Percentiles rank a stretch among this genome's conserved stretches.
Conservation (phyloP, 1,140 invertebrate genomes). For the Aradophagus sp. region DNA sequence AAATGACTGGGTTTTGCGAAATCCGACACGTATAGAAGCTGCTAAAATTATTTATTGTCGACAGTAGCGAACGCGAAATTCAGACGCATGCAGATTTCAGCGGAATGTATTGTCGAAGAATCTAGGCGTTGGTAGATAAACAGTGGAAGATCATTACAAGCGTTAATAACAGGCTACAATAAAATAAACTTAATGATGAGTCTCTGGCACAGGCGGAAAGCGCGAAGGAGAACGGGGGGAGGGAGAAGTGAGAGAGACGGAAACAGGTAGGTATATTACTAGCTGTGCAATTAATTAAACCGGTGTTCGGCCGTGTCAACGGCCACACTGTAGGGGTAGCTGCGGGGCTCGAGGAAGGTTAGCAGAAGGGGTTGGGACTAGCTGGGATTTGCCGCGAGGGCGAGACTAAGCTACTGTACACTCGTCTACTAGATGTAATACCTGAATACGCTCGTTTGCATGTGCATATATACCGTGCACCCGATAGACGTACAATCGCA, state of each 20-base stretch:
- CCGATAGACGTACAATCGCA: conserved; percentile 60
- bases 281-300: conserved; percentile 69
- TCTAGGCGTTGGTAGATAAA: conserved; percentile 43
- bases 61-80: too few relatives aligned
- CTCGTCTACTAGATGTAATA: conserved; percentile 70
- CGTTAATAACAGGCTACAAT: conserved; percentile 52
- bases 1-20: too few relatives aligned
- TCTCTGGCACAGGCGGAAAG: conserved; percentile 23
- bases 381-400: conserved; percentile 65
- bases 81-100: too few relatives aligned
- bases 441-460: conserved; percentile 68
- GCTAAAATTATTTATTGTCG: too few relatives aligned
- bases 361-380: conserved; percentile 50
- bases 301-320: conserved; percentile 66
- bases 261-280: conserved; percentile 57
- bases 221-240: conserved; percentile 5
- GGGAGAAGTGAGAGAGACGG: conserved; percentile 20
- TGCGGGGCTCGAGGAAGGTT: conserved; percentile 48
- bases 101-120: too few relatives aligned
- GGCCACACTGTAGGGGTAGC: conserved; percentile 57
- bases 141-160: conserved; percentile 50
- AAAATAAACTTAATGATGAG: conserved; percentile 51
- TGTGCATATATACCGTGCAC: conserved; percentile 58
- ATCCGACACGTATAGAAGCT: too few relatives aligned
- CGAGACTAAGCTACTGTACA: conserved; percentile 66